Base-by-base conservation (phyloP, 2,888 invertebrate genomes). In the Hypomecis punctinalis region DNA sequence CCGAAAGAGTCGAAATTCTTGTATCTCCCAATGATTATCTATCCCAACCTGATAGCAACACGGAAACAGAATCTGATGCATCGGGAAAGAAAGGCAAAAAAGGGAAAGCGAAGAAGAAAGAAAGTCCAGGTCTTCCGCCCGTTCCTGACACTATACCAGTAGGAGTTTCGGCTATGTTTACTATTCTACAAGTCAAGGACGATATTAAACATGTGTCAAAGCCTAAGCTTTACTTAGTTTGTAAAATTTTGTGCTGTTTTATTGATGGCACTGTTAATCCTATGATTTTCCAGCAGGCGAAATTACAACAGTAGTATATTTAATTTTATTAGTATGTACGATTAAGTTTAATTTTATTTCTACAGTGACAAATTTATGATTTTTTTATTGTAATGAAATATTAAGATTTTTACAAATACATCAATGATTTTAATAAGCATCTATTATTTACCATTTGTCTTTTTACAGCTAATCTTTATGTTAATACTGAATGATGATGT, bases 231-330 rank as follows among this genome's bases (percentile, higher is more conserved):
- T 52, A 52, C 40, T 42, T 52, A 40, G 40, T 52, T 52, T 52
- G 52, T 52, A 52, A 52, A 40, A 42, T 52, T 10, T 42, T 52
- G 40, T 52, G 52, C n/a, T 40, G 52, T 42, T 52, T 42, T 42
- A 52, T 52, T 40, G 52, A 52, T 33, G 40, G 40, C n/a, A 52
- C 52, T 40, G n/a, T 52, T 3, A 52, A 40, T n/a, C 52, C 52
- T 40, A 3, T 33, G 9, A 42, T 40, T 8, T 52, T 5, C 39
- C n/a, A 23, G 23, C 23, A 23, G 23, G 23, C 23, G 23, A 23
- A 23, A 23, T 23, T 23, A 23, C 23, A 23, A 23, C 23, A 23
- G 23, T 23, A 23, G 23, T 23, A 23, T 23, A 23, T 23, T 23
- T 23, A 23, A 23, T 23, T 23, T 23, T 2, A 23, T 23, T 23